These are phyloP conservation scores for Cydia strobilella DNA, from an alignment of 1,140 invertebrate species.

Conservation along the genomic window DNA sequence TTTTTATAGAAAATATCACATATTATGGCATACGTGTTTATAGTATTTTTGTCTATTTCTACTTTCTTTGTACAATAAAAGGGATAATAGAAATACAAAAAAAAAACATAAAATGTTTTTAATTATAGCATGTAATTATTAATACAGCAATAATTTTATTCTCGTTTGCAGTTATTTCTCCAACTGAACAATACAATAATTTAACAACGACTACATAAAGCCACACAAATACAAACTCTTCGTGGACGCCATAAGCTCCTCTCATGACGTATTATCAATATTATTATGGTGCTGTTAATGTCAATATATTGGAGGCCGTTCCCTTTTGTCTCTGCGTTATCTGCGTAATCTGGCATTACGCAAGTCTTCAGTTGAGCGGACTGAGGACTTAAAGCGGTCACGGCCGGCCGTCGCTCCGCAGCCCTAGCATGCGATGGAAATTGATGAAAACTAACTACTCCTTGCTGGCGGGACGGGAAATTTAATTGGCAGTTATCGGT, in stretches of 20 bases:
- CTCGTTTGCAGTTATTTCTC: background rate
- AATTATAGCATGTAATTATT: too few relatives aligned
- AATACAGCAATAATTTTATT: too few relatives aligned
- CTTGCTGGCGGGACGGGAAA: background rate
- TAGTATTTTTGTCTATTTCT: too few relatives aligned
- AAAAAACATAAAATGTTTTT: too few relatives aligned
- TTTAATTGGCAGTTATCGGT: background rate
- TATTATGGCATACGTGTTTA: too few relatives aligned
- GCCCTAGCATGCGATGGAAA: background rate
- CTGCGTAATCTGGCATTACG: slow-evolving; percentile 20
- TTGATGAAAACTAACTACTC: slow-evolving; percentile 1
- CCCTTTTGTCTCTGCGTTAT: slow-evolving; percentile 12
- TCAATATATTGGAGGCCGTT: slow-evolving; percentile 18
- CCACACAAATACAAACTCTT: background rate
- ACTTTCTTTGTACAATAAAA: too few relatives aligned
- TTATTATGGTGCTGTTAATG: slow-evolving; percentile 1
- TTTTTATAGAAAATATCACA: too few relatives aligned
- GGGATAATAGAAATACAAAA: too few relatives aligned
- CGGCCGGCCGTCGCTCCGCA: background rate
- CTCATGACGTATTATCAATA: background rate
- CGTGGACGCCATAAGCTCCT: background rate
- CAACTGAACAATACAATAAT: background rate
- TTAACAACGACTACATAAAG: background rate
- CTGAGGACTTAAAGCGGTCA: slow-evolving; percentile 14
- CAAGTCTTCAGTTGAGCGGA: slow-evolving; percentile 20